These are phyloP conservation scores for Lycopodina hypogea DNA, from an alignment of 37 sponge, comb jelly and placozoan species.

Conservation along the genomic window DNA sequence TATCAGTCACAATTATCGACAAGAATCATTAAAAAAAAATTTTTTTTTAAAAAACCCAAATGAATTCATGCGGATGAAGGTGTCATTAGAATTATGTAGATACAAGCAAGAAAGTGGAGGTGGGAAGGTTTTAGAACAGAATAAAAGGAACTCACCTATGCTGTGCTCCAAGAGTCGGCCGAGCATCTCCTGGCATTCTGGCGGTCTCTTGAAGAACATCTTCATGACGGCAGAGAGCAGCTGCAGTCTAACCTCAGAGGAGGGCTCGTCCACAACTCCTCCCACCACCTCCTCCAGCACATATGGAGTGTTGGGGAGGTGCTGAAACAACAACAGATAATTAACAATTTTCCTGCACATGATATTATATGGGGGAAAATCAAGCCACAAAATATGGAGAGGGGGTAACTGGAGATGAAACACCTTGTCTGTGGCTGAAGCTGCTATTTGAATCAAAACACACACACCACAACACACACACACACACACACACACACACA, in stretches of 20 bases:
- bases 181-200: constrained; percentile 93
- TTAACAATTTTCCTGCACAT: background rate
- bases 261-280: constrained; percentile 56
- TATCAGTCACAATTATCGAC: too few species aligned
- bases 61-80: too few species aligned
- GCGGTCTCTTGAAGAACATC: constrained; percentile 93
- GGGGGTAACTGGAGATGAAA: background rate
- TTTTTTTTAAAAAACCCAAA: too few species aligned
- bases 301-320: constrained; percentile 82
- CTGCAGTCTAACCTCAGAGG: constrained; percentile 78
- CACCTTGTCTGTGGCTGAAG: too few species aligned
- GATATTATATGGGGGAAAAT: too few species aligned
- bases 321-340: constrained; percentile 13
- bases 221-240: constrained; percentile 90
- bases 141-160: constrained; percentile 48
- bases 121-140: too few species aligned
- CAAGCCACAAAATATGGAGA: background rate
- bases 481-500: too few species aligned
- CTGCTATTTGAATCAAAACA: too few species aligned
- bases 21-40: too few species aligned
- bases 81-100: too few species aligned
- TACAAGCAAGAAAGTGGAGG: too few species aligned
- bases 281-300: constrained; percentile 73
- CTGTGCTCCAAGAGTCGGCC: constrained; percentile 82
- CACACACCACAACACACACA: too few species aligned